phyloP scores from a whole-genome alignment of 2,797 vertebrate genomes.

The Kryptolebias ocellatus region DNA sequence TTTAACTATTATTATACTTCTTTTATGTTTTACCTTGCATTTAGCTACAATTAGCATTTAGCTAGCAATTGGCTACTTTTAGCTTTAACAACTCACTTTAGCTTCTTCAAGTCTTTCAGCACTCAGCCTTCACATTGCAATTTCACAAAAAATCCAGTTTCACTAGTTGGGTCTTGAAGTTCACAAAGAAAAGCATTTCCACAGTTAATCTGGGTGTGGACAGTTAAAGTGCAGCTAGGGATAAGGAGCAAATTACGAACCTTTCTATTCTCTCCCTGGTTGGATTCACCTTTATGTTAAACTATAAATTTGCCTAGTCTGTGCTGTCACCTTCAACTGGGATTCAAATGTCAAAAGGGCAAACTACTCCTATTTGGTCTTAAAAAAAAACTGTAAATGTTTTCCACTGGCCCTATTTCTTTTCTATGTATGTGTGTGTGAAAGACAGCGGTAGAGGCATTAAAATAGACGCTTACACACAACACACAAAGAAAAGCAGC shows the following conservation, averaged over 20 bases:
- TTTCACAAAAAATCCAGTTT: no score
- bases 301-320: slow-evolving; percentile 6
- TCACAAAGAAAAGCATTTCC: slow-evolving; percentile 29
- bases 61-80: no score
- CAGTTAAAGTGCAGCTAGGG: neutral
- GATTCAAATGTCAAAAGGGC: neutral
- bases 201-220: neutral
- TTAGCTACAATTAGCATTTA: no score
- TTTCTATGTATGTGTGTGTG: slow-evolving; percentile 58
- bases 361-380: slow-evolving; percentile 54
- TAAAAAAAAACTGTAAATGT: slow-evolving; percentile 63
- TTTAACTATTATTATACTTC: no score
- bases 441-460: slow-evolving; percentile 50
- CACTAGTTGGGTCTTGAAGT: neutral
- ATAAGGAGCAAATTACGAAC: neutral
- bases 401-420: slow-evolving; percentile 74
- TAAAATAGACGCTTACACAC: slow-evolving; percentile 53
- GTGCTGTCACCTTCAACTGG: slow-evolving; percentile 42
- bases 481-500: slow-evolving; percentile 38
- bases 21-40: no score
- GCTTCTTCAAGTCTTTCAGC: no score
- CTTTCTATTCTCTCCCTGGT: neutral
- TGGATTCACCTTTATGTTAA: slow-evolving; percentile 2
- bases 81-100: no score
- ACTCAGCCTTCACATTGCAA: no score